A percentile compares a stretch with the other conserved stretches of the same genome.
These are phyloP conservation scores for Teleogryllus occipitalis DNA, from an alignment of 1,140 invertebrate genomes.

Conservation along the genomic window DNA sequence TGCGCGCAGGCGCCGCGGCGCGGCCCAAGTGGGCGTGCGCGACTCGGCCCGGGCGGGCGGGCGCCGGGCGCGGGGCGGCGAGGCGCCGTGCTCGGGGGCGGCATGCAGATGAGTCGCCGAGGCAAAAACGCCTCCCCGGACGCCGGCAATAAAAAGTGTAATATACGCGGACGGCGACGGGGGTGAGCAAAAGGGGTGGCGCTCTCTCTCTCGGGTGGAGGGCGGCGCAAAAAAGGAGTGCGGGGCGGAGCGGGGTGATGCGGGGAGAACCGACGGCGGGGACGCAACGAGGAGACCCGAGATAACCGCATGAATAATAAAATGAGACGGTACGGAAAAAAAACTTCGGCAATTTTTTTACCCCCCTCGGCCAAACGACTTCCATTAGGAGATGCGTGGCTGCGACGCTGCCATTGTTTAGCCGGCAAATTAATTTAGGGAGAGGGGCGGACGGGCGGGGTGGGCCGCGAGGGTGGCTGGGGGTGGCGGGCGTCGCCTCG, in stretches of 20 bases:
- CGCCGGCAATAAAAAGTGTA: conserved; percentile 1
- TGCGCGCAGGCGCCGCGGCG: not conserved
- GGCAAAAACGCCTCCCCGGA: conserved; percentile 2
- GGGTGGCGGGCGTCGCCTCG: not conserved
- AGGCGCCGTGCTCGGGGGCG: not conserved
- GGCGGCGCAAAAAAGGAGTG: conserved; percentile 7
- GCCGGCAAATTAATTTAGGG: conserved; percentile 24
- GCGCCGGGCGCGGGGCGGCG: too few relatives aligned
- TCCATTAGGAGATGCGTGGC: conserved; percentile 22
- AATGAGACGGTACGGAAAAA: conserved; percentile 11
- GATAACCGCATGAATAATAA: conserved; percentile 26
- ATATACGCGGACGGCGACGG: conserved; percentile 2
- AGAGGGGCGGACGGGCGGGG: not conserved
- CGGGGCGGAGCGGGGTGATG: not conserved
- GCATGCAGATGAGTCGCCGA: not conserved
- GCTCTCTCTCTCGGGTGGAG: not conserved
- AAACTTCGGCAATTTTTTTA: conserved; percentile 13
- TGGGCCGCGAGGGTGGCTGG: not conserved
- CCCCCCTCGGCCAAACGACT: conserved; percentile 9
- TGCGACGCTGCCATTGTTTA: conserved; percentile 22
- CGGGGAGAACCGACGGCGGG: conserved; percentile 6
- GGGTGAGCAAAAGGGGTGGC: not conserved
- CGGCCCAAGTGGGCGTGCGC: too few relatives aligned
- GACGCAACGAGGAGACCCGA: conserved; percentile 15
- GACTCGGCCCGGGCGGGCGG: too few relatives aligned